Percentiles rank a stretch among this genome's conserved stretches.
Conservation (phyloP, 2,113 vertebrate species). For the Lepidothrix coronata region DNA sequence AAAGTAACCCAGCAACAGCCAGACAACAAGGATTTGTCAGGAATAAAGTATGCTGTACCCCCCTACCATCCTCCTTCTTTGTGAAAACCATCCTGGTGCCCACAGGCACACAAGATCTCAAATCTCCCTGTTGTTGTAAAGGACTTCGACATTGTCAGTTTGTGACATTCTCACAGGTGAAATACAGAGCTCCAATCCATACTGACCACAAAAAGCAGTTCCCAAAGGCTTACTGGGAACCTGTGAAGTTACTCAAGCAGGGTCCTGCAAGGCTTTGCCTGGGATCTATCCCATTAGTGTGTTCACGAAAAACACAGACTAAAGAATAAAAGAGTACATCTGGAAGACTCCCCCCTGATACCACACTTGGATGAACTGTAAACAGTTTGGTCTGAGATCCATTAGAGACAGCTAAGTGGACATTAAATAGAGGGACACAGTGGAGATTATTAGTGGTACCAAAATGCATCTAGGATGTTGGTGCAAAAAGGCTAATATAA, state of each 20-base stretch:
- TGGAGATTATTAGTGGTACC: background rate
- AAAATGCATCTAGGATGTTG: background rate
- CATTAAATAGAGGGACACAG: background rate
- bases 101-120: background rate
- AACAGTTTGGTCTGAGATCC: background rate
- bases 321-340: background rate
- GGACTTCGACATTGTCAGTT: background rate
- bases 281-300: background rate
- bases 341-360: background rate
- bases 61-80: background rate
- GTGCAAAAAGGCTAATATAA: background rate
- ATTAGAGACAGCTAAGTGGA: background rate
- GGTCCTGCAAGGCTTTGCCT: background rate
- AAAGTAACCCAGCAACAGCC: background rate
- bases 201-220: background rate
- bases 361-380: background rate
- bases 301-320: background rate
- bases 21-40: background rate
- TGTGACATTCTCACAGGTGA: background rate
- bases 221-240: background rate
- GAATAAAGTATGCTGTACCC: background rate
- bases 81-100: background rate
- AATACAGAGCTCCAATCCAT: background rate
- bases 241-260: background rate
- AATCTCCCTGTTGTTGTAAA: background rate